phyloP scores from a whole-genome alignment of 2,888 invertebrate species.

The Agonopterix subpropinquella region DNA sequence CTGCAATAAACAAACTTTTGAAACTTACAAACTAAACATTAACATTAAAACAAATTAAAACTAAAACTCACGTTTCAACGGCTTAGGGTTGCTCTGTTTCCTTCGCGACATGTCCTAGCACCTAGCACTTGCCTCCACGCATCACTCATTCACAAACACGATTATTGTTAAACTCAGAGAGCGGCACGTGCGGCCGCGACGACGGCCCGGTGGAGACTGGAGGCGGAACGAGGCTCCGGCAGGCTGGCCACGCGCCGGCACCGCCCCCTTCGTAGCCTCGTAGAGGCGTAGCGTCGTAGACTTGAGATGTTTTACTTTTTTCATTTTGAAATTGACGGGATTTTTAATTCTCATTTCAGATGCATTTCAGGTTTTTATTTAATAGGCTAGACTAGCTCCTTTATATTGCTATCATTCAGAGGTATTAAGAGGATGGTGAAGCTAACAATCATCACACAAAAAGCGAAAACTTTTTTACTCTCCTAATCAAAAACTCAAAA shows the following conservation, averaged over 20 bases:
- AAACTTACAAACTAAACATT: not conserved
- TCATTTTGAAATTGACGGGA: too few species aligned
- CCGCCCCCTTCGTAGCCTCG: constrained; percentile 39
- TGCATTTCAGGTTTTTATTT: too few species aligned
- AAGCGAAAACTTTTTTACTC: too few species aligned
- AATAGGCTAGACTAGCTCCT: too few species aligned
- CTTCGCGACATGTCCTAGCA: constrained; percentile 88
- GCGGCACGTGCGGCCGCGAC: constrained; percentile 25
- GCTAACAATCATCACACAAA: too few species aligned
- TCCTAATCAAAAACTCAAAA: too few species aligned
- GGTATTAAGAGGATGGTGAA: too few species aligned
- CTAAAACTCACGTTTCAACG: constrained; percentile 91
- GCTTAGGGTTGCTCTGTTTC: constrained; percentile 97
- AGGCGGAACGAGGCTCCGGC: constrained; percentile 14
- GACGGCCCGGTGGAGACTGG: constrained; percentile 44
- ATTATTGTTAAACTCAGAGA: not conserved
- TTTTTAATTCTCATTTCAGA: too few species aligned
- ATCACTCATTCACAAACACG: constrained; percentile 3
- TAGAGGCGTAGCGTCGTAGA: constrained; percentile 26
- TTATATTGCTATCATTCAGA: too few species aligned
- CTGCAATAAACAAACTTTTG: too few species aligned
- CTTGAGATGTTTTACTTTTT: not conserved
- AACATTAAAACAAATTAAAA: not conserved
- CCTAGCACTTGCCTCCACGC: constrained; percentile 33
- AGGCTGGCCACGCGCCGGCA: constrained; percentile 23